Conservation (phyloP, 2,113 vertebrate genomes). For the Progne subis region DNA sequence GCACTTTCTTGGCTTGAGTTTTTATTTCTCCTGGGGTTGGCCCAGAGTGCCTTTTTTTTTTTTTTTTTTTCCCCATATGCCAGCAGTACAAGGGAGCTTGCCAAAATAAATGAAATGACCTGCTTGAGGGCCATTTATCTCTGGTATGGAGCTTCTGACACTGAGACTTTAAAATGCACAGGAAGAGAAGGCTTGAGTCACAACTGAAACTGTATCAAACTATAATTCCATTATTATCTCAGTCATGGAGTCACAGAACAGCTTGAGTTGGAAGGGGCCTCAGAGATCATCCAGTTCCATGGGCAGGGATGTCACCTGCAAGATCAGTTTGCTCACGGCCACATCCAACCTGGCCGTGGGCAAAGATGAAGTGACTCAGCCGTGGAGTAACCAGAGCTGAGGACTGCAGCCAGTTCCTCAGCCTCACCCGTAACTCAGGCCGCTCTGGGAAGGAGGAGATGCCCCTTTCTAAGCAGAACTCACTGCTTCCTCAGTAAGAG, state of each 20-base stretch:
- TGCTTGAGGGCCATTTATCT: background rate
- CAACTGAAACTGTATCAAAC: background rate
- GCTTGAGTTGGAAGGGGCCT: background rate
- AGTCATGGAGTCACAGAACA: background rate
- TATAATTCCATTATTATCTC: background rate
- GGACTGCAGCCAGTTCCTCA: background rate
- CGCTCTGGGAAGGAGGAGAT: background rate
- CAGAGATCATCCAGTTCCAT: background rate
- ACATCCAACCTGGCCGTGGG: background rate
- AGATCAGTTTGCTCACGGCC: background rate
- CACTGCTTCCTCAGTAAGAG: background rate
- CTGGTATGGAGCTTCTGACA: background rate
- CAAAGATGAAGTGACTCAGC: background rate
- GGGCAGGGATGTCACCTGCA: background rate
- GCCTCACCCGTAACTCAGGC: fast-evolving
- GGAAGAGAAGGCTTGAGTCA: background rate
- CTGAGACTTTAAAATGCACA: background rate
- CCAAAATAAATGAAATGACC: background rate
- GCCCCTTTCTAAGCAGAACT: background rate
- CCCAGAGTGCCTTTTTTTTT: background rate
- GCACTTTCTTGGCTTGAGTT: background rate
- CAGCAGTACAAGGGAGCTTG: background rate
- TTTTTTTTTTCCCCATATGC: background rate
- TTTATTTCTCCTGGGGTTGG: background rate
- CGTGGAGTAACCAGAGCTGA: fast-evolving